Evolutionary conservation across 1,140 invertebrate genomes (phyloP), one percentile per base, ranked within the genome.

Genomic region (Musca domestica): DNA sequence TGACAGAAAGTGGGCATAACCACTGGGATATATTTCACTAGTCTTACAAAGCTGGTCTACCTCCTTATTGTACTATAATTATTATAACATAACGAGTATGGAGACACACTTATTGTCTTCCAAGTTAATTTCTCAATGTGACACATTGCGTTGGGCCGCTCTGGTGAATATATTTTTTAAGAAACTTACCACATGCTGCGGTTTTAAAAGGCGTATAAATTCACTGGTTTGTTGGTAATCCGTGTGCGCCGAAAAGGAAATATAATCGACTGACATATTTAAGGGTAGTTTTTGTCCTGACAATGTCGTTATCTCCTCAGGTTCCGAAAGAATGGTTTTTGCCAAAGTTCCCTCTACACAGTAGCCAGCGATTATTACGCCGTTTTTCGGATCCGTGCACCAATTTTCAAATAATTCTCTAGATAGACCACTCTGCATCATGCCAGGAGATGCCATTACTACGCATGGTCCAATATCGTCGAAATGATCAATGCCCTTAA

Each of bases 401-500:
- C 98, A 99, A 2, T 90, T 93, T 84, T 99, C 98, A 85, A 99
- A 99, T 4, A 99, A 85, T 84, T 99, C 98, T 34, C 98, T 84
- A 0, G 96, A 98, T 1, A 99, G 83, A 0, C 98, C 98, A 76
- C 93, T 98, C 84, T 99, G 98, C 95, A 99, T 97, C 97, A 99
- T 99, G 82, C 98, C 98, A 2, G 98, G 98, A 0, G 95, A 97
- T 0, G 98, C 98, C 93, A 99, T 95, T 1, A 99, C 94, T 1
- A 99, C 97, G 78, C 97, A 99, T 0, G 98, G 98, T 0, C 98
- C 98, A 72, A 98, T 95, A 81, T 99, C 98, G 77, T 99, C 98
- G 83, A 99, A 99, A 82, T 99, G 96, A 83, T 99, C 98, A 76
- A 99, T 99, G 23, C 96, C 96, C 89, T 99, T 99, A 0, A 99